Evolutionary conservation across 2,113 vertebrate species (phyloP).

Genomic region (Elachura formosa): DNA sequence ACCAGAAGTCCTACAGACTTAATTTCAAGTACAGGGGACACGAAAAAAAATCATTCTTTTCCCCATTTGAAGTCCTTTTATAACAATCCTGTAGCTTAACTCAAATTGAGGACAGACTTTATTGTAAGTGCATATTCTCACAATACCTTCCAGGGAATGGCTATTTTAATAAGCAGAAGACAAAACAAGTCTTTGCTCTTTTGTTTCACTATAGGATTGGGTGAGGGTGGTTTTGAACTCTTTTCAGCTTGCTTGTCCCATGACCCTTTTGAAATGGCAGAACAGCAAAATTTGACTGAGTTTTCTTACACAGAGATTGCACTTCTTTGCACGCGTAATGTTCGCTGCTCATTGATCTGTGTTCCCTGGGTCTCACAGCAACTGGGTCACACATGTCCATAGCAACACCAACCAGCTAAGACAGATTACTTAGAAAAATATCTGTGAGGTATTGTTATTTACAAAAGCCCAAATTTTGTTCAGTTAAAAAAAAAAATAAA

Average conservation of each 20-base stretch:
- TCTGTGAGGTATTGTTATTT: background rate
- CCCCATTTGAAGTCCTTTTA: background rate
- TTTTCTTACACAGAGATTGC: background rate
- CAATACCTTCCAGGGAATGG: background rate
- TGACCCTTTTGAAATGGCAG: background rate
- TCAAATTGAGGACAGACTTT: background rate
- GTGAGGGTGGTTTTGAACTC: background rate
- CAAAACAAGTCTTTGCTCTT: background rate
- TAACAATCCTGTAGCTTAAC: background rate
- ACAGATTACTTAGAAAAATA: background rate
- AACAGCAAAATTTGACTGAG: background rate
- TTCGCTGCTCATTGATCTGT: background rate
- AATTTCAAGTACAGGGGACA: background rate
- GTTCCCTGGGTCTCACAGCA: background rate
- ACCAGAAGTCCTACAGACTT: background rate
- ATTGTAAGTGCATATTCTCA: rapidly evolving
- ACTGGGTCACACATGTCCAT: background rate
- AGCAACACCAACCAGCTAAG: background rate
- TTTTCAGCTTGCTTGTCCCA: background rate
- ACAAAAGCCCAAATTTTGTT: background rate
- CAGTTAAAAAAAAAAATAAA: background rate
- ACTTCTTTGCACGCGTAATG: background rate
- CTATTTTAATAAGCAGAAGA: background rate
- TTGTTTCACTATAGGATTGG: background rate
- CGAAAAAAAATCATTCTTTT: rapidly evolving